Conservation (phyloP, 2,113 vertebrate species). For the Harpagus bidentatus region DNA sequence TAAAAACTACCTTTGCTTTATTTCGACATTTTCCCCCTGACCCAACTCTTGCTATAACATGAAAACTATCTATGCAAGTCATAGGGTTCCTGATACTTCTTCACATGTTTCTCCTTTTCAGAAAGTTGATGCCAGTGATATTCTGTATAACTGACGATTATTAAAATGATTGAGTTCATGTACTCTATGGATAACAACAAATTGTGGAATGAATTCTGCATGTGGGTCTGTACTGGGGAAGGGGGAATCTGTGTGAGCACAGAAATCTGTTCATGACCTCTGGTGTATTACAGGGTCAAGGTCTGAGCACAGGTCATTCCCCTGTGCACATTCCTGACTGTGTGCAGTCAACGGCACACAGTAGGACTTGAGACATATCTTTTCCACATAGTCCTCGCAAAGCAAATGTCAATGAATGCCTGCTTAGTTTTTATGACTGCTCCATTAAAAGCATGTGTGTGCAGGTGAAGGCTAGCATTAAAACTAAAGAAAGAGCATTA, state of each 20-base stretch:
- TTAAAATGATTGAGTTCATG: background rate
- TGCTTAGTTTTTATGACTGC: background rate
- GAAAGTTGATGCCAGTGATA: background rate
- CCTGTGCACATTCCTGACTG: too few relatives aligned
- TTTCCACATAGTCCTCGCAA: background rate
- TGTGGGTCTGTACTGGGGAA: background rate
- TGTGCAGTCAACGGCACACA: background rate
- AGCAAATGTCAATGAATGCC: background rate
- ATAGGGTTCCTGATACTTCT: background rate
- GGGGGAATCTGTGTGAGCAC: background rate
- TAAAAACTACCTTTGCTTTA: background rate
- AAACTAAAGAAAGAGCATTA: background rate
- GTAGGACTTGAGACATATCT: background rate
- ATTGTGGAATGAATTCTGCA: background rate
- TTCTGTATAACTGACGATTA: background rate
- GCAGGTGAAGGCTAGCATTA: background rate
- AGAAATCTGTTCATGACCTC: background rate
- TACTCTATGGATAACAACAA: background rate
- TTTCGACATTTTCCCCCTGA: background rate
- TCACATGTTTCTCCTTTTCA: background rate
- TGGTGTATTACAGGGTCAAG: background rate
- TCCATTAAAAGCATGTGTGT: background rate
- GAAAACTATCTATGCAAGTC: background rate
- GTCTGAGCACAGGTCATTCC: background rate
- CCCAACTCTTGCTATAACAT: background rate